Base-by-base conservation (phyloP, 2,113 vertebrate genomes). In the Dryoscopus gambensis region DNA sequence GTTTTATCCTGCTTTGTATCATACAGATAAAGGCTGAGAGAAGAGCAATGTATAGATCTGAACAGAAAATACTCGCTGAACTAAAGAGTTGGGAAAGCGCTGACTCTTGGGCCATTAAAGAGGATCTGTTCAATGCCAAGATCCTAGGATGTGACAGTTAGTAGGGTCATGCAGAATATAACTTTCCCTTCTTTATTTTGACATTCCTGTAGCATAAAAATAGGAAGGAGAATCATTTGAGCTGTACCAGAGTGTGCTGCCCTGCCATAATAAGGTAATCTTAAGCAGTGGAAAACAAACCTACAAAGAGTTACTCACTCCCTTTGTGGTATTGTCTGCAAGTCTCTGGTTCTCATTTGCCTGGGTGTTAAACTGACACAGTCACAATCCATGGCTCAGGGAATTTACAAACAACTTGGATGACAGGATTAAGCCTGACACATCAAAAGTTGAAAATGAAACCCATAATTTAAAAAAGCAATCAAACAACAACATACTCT, bases 1-100 rank as follows among this genome's bases (percentile, higher is more conserved):
- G 64, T 92, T 94, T 94, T 89, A 78, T 89, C 62, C 93, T 96
- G 96, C 65, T 96, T 95, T 94, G 25, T 89, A 39, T 96, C 95
- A 93, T 49, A 59, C n/a, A 84, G 95, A 96, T 97, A 86, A 93
- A 86, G 73, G 22, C 80, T 92, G 68, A 78, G 73, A 63, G 67
- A 90, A 81, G 33, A 50, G 79, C 70, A 93, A 5, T 1, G 7
- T 42, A 23, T 56, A 84, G 68, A 50, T 84, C 83, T 86, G 71
- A 90, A 71, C 18, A 13, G 82, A 82, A 92, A 92, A 64, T 90
- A 90, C 50, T 86, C 93, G 76, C 85, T 81, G 76, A 96, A 50
- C 60, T 71, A 10, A 67, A 60, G 60, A 86, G 35, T 8, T 77
- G 33, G 79, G 63, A 88, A 84, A 78, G 79, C 71, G 64, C 68